These are phyloP conservation scores for Dendrocopos noguchii DNA, from an alignment of 2,113 vertebrate species.

Conservation along the genomic window DNA sequence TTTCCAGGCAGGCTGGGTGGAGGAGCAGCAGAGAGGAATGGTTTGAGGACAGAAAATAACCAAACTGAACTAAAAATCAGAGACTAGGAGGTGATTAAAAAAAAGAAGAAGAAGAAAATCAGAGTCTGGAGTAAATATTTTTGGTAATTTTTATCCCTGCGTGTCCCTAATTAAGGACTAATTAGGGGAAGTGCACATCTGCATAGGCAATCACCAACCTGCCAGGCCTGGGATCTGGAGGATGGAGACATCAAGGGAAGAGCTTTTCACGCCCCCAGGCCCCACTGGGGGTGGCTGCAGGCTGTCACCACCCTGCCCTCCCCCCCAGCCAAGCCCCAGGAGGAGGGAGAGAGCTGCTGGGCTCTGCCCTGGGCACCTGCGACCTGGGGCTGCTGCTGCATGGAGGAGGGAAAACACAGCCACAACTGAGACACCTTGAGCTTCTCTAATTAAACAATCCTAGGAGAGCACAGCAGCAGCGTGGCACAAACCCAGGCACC, in stretches of 20 bases:
- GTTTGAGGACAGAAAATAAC: not conserved
- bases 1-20: conserved; percentile 1
- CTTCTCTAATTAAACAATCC: conserved; percentile 3
- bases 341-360: not conserved
- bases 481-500: accelerated
- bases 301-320: too few species aligned
- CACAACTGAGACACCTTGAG: not conserved
- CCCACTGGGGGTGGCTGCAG: too few species aligned
- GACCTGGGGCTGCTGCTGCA: accelerated
- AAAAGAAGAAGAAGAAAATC: not conserved
- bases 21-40: not conserved
- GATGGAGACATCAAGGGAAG: not conserved
- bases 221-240: not conserved
- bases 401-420: not conserved
- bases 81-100: not conserved
- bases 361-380: not conserved
- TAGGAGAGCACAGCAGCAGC: not conserved
- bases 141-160: conserved; percentile 55
- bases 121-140: conserved; percentile 45
- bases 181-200: conserved; percentile 20
- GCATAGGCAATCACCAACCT: conserved; percentile 42
- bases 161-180: conserved; percentile 23
- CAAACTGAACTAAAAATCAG: too few species aligned
- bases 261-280: not conserved
- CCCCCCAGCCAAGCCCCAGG: too few species aligned